Conservation (phyloP, 1,140 invertebrate genomes). For the Drosophila navojoa region DNA sequence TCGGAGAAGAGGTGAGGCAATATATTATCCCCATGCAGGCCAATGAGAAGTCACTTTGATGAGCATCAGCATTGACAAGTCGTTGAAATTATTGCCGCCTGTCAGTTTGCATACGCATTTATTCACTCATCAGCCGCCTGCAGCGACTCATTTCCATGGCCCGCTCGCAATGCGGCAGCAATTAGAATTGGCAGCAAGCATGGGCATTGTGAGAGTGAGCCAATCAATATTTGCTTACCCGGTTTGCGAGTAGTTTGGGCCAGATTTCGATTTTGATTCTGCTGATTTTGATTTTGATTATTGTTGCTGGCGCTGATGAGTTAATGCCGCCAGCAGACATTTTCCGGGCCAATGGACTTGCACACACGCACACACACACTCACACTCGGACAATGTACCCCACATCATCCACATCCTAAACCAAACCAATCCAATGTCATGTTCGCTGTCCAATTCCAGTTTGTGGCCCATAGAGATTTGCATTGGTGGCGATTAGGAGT, state of each 20-base stretch:
- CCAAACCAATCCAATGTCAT: constrained; percentile 57
- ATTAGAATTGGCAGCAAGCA: constrained; percentile 64
- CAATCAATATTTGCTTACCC: constrained; percentile 44
- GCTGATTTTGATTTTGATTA: constrained; percentile 31
- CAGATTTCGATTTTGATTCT: constrained; percentile 28
- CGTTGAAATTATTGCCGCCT: constrained; percentile 77
- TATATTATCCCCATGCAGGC: constrained; percentile 42
- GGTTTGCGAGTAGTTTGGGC: constrained; percentile 24
- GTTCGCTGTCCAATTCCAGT: constrained; percentile 52
- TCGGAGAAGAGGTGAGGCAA: constrained; percentile 14
- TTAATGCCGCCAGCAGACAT: constrained; percentile 72
- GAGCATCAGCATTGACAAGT: constrained; percentile 77
- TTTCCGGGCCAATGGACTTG: constrained; percentile 46
- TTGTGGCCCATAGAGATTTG: constrained; percentile 68
- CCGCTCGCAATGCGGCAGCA: neutral
- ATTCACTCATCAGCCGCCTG: constrained; percentile 57
- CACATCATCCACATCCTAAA: constrained; percentile 15
- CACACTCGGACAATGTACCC: neutral
- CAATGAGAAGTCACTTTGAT: constrained; percentile 73
- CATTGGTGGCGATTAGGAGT: constrained; percentile 57
- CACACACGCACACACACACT: constrained; percentile 28
- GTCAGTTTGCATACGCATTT: constrained; percentile 70
- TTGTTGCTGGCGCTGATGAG: constrained; percentile 57
- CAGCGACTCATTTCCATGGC: constrained; percentile 24
- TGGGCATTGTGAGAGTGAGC: constrained; percentile 11